Evolutionary conservation across 2,797 vertebrate genomes (phyloP).

Genomic region (Sebastes jordani): DNA sequence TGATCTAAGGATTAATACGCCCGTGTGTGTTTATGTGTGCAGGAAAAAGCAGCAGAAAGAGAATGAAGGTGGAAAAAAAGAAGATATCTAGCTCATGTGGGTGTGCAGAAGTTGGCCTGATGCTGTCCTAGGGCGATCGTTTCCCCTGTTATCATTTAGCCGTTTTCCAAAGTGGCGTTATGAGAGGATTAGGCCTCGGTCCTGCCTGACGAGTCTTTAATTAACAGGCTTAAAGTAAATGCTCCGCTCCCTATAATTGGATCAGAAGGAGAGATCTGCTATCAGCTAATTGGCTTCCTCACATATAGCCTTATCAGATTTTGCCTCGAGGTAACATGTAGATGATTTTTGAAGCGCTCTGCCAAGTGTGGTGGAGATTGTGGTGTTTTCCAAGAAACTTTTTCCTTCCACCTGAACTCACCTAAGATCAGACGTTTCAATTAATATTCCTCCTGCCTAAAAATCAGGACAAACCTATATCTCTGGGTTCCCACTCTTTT

Average conservation of each 20-base stretch:
- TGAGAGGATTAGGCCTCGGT: constrained; percentile 69
- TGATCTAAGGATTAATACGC: constrained; percentile 8
- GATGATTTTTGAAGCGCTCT: constrained; percentile 45
- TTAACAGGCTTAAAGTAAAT: constrained; percentile 85
- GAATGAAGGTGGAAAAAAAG: background rate
- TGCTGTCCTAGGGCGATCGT: constrained; percentile 50
- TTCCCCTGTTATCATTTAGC: constrained; percentile 61
- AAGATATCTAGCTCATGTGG: constrained; percentile 8
- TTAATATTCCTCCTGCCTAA: background rate
- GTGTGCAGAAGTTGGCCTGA: constrained; percentile 12
- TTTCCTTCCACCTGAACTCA: constrained; percentile 1
- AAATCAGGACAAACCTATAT: background rate
- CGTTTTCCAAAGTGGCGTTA: constrained; percentile 66
- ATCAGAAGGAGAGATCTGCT: constrained; percentile 78
- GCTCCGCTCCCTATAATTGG: constrained; percentile 79
- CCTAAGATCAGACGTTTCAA: background rate
- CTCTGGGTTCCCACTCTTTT: too few relatives aligned
- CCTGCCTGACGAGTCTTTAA: constrained; percentile 79
- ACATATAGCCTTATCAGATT: constrained; percentile 72
- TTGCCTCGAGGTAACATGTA: constrained; percentile 50
- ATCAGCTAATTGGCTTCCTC: constrained; percentile 82
- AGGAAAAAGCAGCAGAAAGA: background rate
- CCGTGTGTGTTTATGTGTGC: background rate
- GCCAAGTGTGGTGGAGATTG: constrained; percentile 8
- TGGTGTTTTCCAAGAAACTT: constrained; percentile 60